Base-by-base conservation (phyloP, 1,140 invertebrate species). In the Cotesia vestalis region DNA sequence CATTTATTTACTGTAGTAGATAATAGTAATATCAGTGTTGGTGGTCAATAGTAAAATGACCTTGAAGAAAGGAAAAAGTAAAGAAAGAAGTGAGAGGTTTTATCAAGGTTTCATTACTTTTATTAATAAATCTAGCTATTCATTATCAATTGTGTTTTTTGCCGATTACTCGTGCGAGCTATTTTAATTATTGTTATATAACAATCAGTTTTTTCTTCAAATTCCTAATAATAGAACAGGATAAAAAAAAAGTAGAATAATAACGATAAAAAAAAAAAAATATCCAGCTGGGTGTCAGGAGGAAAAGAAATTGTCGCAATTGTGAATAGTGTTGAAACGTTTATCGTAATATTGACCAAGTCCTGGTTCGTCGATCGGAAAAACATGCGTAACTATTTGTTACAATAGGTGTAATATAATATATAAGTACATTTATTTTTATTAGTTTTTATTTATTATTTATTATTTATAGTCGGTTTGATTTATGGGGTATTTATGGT, bases 281-380 rank as follows among this genome's bases (percentile, higher is more conserved):
- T 69, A 60, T 69, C 66, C 61, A 62, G 57, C 68, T 62, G 63
- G 64, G 14, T 36, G 66, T 63, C 62, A 46, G 38, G 66, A 51
- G 68, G 55, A 55, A 46, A 52, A 71, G 40, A 75, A 72, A 75
- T 75, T 72, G 60, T 75, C 20, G 55, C 70, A 69, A 67, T 73
- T 67, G 68, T 59, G 3, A 61, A 53, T 46, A 17, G 67, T 71
- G 51, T 35, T 53, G 35, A 55, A 67, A 59, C 63, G 64, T 55
- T 68, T 35, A 59, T 57, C 20, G 66, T 64, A 34, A 27, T 66
- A 53, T 74, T 78, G 80, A 57, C 73, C 75, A 75, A 52, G 78
- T 80, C 79, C 81, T 81, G 78, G 79, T 84, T 83, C 80, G 75
- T 78, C 78, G 83, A 82, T 77, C 81, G 17, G 20, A 20, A 59